Conservation (phyloP, 2,797 vertebrate species). For the Sarcoramphus papa region DNA sequence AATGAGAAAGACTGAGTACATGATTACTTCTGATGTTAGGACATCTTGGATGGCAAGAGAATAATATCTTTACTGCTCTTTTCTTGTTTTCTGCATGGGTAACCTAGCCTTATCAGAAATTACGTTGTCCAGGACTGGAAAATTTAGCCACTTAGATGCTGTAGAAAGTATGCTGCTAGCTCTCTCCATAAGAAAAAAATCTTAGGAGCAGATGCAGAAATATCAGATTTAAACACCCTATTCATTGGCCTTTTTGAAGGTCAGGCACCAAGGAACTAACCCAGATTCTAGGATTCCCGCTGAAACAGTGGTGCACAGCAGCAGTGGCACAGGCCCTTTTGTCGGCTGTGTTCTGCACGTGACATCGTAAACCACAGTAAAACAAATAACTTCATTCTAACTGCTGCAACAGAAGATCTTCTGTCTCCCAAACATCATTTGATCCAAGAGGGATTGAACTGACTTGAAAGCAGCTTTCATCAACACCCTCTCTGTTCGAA, state of each 20-base stretch:
- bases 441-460: neutral
- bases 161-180: neutral
- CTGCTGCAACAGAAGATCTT: neutral
- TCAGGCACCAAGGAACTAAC: neutral
- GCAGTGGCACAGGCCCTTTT: neutral
- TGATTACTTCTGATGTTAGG: neutral
- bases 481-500: neutral
- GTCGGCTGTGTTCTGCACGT: neutral
- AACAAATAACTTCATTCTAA: neutral
- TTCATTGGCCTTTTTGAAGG: neutral
- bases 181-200: neutral
- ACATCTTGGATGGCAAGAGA: neutral
- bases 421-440: neutral
- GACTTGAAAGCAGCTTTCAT: conserved; percentile 22
- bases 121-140: neutral
- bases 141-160: neutral
- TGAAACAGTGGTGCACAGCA: neutral
- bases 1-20: neutral
- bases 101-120: neutral
- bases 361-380: neutral
- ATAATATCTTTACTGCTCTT: neutral
- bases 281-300: neutral
- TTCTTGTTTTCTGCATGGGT: neutral
- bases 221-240: neutral
- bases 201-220: neutral